phyloP scores from a whole-genome alignment of 2,113 vertebrate species.

The Xyrauchen texanus region DNA sequence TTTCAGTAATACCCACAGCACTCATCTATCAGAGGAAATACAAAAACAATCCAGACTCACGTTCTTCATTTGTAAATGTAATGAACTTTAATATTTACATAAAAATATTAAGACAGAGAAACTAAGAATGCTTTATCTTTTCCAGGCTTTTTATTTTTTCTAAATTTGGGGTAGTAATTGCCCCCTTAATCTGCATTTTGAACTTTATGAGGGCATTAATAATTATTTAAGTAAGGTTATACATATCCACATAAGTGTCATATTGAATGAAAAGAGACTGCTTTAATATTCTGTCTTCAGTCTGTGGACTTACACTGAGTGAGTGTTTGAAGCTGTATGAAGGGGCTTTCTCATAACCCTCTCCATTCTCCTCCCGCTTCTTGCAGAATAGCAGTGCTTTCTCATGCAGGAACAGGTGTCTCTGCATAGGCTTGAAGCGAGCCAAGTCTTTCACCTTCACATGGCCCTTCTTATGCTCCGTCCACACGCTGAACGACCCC shows the following conservation, averaged over 20 bases:
- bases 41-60: not conserved
- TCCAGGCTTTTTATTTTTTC: too few species aligned
- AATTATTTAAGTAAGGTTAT: too few species aligned
- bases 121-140: too few species aligned
- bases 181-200: too few species aligned
- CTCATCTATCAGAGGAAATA: constrained; percentile 81
- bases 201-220: too few species aligned
- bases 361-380: constrained; percentile 90
- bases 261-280: not conserved
- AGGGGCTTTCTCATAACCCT: constrained; percentile 96
- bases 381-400: constrained; percentile 96
- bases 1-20: constrained; percentile 94
- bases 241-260: too few species aligned
- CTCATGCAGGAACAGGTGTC: constrained; percentile 95
- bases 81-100: too few species aligned
- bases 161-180: too few species aligned
- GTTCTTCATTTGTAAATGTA: too few species aligned
- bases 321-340: constrained; percentile 98
- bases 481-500: constrained; percentile 96
- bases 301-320: constrained; percentile 76
- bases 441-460: constrained; percentile 95
- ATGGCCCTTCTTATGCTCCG: constrained; percentile 95
- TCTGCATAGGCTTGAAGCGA: constrained; percentile 97
- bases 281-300: not conserved
- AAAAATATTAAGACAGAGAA: too few species aligned